These are phyloP conservation scores for Melanerpes formicivorus DNA, from an alignment of 2,113 vertebrate genomes.

Conservation along the genomic window DNA sequence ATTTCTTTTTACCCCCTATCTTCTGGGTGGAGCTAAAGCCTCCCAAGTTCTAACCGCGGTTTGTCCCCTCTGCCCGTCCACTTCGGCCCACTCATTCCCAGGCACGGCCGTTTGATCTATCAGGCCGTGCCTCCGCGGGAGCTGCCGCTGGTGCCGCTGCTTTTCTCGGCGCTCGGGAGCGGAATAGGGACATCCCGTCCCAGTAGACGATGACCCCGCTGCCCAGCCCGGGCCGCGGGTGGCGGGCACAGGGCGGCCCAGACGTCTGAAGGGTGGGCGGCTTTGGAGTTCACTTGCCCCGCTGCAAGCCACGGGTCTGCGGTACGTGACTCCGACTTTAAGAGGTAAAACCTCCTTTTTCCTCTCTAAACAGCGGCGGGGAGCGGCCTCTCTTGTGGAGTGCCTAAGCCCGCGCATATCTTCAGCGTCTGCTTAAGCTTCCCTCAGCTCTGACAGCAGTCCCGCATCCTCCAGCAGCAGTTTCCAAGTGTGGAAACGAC, in stretches of 20 bases:
- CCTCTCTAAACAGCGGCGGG: neutral
- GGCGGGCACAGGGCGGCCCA: neutral
- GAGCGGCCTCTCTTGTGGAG: neutral
- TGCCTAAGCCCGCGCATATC: neutral
- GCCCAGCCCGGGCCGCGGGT: too few species aligned
- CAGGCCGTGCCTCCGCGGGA: neutral
- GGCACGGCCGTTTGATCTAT: neutral
- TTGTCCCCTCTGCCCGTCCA: neutral
- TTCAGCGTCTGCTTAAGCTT: neutral
- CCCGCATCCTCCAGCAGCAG: neutral
- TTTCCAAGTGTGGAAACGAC: neutral
- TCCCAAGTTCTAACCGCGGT: neutral
- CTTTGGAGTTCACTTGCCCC: too few species aligned
- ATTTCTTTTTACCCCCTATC: neutral
- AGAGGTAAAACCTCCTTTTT: neutral
- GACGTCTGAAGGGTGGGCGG: too few species aligned
- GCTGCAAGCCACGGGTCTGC: neutral
- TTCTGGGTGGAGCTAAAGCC: slow-evolving; percentile 2
- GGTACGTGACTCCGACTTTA: neutral
- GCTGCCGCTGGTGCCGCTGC: neutral
- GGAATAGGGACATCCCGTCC: fast-evolving
- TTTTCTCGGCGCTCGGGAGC: neutral
- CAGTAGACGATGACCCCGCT: neutral
- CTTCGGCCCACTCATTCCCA: neutral
- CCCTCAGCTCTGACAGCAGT: neutral